phyloP scores from a whole-genome alignment of 2,888 invertebrate genomes.

The Vesta saturnalis region DNA sequence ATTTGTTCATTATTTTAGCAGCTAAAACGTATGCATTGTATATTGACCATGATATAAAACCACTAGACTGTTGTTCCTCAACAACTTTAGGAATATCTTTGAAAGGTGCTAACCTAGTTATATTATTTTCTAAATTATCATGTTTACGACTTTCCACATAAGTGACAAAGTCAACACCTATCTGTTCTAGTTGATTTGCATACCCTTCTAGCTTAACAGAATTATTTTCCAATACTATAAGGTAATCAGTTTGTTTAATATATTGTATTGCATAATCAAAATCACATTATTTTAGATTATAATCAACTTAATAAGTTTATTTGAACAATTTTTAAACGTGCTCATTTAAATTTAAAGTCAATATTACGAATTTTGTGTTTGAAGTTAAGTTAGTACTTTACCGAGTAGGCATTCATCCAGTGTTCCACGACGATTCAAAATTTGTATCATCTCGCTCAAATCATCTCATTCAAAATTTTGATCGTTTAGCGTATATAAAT shows the following conservation, averaged over 20 bases:
- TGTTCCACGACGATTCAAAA: no score
- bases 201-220: constrained; percentile 44
- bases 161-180: neutral
- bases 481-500: no score
- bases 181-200: neutral
- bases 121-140: neutral
- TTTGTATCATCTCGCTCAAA: no score
- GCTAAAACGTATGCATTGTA: neutral
- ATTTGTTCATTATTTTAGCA: no score
- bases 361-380: no score
- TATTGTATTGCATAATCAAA: constrained; percentile 76
- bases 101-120: no score
- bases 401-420: no score
- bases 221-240: constrained; percentile 67
- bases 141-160: neutral
- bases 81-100: neutral
- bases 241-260: constrained; percentile 65
- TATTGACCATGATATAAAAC: neutral
- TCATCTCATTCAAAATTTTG: no score
- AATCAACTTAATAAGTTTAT: no score
- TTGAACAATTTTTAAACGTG: no score
- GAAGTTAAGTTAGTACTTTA: no score
- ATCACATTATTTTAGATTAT: constrained; percentile 72
- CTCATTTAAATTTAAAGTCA: no score
- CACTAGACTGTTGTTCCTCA: neutral